Base-by-base conservation (phyloP, 37 sponge, comb jelly and placozoan species). In the Petrosia ficiformis region DNA sequence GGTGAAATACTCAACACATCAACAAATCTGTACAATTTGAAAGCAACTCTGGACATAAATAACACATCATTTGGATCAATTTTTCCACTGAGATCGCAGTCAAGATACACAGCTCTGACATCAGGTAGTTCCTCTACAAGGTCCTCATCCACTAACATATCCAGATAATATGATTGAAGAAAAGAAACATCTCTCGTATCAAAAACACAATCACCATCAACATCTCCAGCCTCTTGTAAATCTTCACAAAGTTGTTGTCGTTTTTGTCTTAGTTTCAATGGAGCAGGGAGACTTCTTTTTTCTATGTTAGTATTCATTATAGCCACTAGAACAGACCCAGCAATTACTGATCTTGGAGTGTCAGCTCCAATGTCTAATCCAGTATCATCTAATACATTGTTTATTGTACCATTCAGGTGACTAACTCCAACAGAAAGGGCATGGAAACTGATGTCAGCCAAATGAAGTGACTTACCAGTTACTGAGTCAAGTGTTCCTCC, bases 201-300 rank as follows among this genome's bases (percentile, higher is more conserved):
- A 61, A 94, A 86, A 3, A 74, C 60, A 31, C 90, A 82, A 74
- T 94, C 75, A 4, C 87, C 87, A 67, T 94, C 72, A 41, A 81
- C 70, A 70, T 94, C 94, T 32, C 94, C 94, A 4, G 68, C 60
- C 28, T 86, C 78, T 57, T 71, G 57, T 22, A 4, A 4, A 3
- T 44, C 25, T 33, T 42, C n/a, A 44, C 52, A 48, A 48, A 80
- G 42, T 10, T 64, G n/a, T 67, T 75, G 83, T 59, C 76, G 52
- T 42, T 61, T 65, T 6, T 37, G 25, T 29, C 58, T 58, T n/a
- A n/a, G n/a, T n/a, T n/a, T n/a, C n/a, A n/a, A n/a, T n/a, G n/a
- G n/a, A n/a, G n/a, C n/a, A 3, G 11, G 19, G 21, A 56, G 4
- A 43, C 58, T 0, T 0, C 68, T 38, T 21, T 79, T 24, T 2